These are phyloP conservation scores for Sialis fuliginosa DNA, from an alignment of 2,888 invertebrate species.

Conservation along the genomic window DNA sequence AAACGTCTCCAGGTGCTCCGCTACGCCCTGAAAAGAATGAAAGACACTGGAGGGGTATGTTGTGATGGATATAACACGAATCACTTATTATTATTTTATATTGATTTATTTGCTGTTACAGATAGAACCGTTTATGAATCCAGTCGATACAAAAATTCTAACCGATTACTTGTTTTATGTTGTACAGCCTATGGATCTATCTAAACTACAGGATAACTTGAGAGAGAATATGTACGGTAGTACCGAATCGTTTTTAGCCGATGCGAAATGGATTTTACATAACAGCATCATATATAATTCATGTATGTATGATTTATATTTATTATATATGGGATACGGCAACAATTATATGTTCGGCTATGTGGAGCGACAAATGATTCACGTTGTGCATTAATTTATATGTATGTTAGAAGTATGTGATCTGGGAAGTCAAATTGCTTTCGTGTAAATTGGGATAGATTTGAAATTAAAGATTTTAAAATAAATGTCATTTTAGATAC, in stretches of 20 bases:
- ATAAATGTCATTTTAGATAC: no score
- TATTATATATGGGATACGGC: not conserved
- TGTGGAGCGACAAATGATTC: no score
- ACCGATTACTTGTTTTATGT: slow-evolving; percentile 69
- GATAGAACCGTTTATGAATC: slow-evolving; percentile 62
- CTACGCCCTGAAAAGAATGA: slow-evolving; percentile 66
- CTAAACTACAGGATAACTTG: slow-evolving; percentile 58
- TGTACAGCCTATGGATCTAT: slow-evolving; percentile 74
- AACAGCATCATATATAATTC: slow-evolving; percentile 84
- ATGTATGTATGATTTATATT: slow-evolving; percentile 34
- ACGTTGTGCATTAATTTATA: no score
- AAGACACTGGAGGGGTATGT: slow-evolving; percentile 61
- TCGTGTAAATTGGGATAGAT: no score
- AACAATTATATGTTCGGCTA: no score
- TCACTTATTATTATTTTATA: slow-evolving; percentile 1
- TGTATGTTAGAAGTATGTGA: no score
- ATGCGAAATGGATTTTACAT: slow-evolving; percentile 86
- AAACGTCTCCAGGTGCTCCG: slow-evolving; percentile 62
- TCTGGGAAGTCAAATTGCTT: no score
- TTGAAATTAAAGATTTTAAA: no score
- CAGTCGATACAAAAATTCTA: slow-evolving; percentile 51
- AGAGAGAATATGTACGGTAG: slow-evolving; percentile 59
- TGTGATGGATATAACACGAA: slow-evolving; percentile 1
- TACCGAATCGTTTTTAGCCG: slow-evolving; percentile 76
- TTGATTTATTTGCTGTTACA: slow-evolving; percentile 21